Evolutionary conservation across 2,113 vertebrate genomes (phyloP), one percentile per base, ranked within the genome.

Genomic region (Herpailurus yagouaroundi): DNA sequence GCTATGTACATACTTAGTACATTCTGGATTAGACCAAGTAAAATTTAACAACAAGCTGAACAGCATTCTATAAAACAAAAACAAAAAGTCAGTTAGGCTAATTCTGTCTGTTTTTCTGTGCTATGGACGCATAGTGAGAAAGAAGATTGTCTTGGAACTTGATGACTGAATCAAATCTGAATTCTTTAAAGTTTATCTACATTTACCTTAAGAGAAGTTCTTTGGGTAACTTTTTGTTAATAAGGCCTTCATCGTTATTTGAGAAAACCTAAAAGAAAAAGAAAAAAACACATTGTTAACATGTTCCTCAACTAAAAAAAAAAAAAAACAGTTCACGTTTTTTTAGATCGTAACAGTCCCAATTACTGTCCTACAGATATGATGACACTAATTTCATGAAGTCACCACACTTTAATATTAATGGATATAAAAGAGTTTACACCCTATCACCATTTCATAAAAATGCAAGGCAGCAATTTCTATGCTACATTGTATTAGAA

Each of bases 171-270:
- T 48, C n/a, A 95, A 84, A 95, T 11, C 38, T 79, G 50, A 57
- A 97, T 3, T 95, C 50, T 29, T 89, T 71, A 25, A 82, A 79
- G 83, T 14, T 41, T 36, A 95, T 9, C 9, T 33, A 93, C 16
- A 95, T 98, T 98, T 98, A 99, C 99, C 99, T 99, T 98, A 99
- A 99, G 48, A 99, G 99, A 96, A 99, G 99, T 98, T 99, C 99
- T 99, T 99, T 99, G 94, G 99, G 99, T 97, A 99, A 99, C 98
- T 99, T 99, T 99, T 99, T 99, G 98, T 99, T 99, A 98, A 99
- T 99, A 97, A 99, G 99, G 94, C 99, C 99, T 98, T 99, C 99
- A 99, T 99, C 99, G 85, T 98, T 99, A 99, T 98, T 99, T 98
- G 99, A 99, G 99, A 99, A 99, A 98, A 99, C 99, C 99, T 99